Evolutionary conservation across 2,888 invertebrate species (phyloP).

Genomic region (Chaetoderma sp.): DNA sequence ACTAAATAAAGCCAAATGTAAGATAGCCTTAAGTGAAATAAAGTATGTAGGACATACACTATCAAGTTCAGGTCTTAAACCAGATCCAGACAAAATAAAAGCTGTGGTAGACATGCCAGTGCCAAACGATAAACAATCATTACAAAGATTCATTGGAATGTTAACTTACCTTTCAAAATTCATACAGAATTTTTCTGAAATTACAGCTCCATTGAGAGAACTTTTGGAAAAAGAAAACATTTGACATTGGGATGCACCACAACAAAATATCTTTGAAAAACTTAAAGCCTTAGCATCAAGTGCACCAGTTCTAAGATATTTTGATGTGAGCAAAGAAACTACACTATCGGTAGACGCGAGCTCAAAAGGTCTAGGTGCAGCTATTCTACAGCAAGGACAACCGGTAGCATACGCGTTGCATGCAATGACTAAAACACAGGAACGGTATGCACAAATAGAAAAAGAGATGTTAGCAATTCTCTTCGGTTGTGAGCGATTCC

Average conservation of each 20-base stretch:
- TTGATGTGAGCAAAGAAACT: conserved; percentile 15
- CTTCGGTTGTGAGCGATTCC: conserved; percentile 7
- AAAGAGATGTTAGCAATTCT: neutral
- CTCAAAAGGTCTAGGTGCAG: conserved; percentile 23
- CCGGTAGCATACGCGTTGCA: too few species aligned
- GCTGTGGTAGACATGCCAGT: conserved; percentile 29
- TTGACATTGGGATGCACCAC: conserved; percentile 21
- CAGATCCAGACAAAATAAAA: conserved; percentile 25
- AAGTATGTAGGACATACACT: conserved; percentile 30
- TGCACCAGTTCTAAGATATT: conserved; percentile 29
- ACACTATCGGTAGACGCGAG: conserved; percentile 26
- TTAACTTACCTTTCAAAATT: conserved; percentile 31
- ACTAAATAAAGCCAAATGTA: conserved; percentile 25
- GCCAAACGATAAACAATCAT: conserved; percentile 23
- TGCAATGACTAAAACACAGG: conserved; percentile 20
- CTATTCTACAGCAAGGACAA: too few species aligned
- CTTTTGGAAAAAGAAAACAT: conserved; percentile 16
- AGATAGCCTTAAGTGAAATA: conserved; percentile 16
- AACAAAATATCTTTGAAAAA: conserved; percentile 21
- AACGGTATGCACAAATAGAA: conserved; percentile 28
- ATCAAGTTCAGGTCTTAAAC: conserved; percentile 21
- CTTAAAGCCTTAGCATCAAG: conserved; percentile 14
- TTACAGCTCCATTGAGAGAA: conserved; percentile 23
- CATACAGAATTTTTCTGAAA: conserved; percentile 26
- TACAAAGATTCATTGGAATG: conserved; percentile 30